phyloP scores from a whole-genome alignment of 1,140 invertebrate genomes.

The Aphaenogaster ashmeadi region DNA sequence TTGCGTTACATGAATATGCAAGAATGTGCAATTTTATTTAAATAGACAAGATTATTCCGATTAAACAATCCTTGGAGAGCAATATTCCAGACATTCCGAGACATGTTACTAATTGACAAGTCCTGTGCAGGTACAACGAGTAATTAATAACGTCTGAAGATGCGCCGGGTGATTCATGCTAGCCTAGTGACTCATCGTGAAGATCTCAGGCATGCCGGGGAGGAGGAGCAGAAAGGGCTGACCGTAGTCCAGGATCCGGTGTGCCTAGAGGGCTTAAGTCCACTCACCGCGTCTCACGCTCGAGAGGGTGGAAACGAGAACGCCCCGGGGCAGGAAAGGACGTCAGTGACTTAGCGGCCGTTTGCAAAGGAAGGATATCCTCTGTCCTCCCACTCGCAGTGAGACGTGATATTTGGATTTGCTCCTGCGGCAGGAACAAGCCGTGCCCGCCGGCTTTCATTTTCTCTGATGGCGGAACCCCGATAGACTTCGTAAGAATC shows the following conservation, averaged over 20 bases:
- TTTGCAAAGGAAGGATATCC: slow-evolving; percentile 67
- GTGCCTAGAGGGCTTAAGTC: slow-evolving; percentile 69
- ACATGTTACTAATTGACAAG: slow-evolving; percentile 36
- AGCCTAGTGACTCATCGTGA: slow-evolving; percentile 69
- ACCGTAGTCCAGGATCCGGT: slow-evolving; percentile 68
- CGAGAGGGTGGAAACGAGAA: slow-evolving; percentile 73
- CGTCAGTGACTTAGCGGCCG: slow-evolving; percentile 58
- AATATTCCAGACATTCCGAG: not conserved
- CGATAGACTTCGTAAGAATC: slow-evolving; percentile 18
- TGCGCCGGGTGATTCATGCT: slow-evolving; percentile 66
- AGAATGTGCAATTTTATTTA: not conserved
- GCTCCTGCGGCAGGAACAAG: slow-evolving; percentile 66
- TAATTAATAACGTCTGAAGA: slow-evolving; percentile 65
- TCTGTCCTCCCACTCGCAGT: slow-evolving; percentile 34
- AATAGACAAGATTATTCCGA: slow-evolving; percentile 1
- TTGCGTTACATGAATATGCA: not conserved
- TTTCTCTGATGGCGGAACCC: slow-evolving; percentile 57
- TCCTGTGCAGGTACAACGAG: not conserved
- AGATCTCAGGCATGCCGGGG: slow-evolving; percentile 56
- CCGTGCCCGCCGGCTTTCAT: slow-evolving; percentile 67
- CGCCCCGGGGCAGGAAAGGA: slow-evolving; percentile 69
- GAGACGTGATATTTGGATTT: slow-evolving; percentile 65
- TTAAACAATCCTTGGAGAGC: not conserved
- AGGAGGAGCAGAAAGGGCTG: slow-evolving; percentile 72
- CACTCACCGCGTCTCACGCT: slow-evolving; percentile 69